Evolutionary conservation across 1,140 invertebrate species (phyloP).

Genomic region (Drosophila nannoptera): DNA sequence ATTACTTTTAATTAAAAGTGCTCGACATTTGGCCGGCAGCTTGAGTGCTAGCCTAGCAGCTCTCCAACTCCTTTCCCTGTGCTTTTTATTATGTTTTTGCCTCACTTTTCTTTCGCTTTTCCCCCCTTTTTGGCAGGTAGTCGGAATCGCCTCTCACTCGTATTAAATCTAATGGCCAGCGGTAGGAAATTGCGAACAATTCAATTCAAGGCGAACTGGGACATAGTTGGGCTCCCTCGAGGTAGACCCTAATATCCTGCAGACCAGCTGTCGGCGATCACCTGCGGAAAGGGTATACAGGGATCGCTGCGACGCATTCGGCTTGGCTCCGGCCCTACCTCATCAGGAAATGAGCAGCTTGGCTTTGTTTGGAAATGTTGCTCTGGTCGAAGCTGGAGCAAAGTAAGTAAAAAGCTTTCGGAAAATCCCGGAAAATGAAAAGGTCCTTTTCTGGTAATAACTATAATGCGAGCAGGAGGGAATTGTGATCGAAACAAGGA

Average conservation of each 20-base stretch:
- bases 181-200: slow-evolving; percentile 68
- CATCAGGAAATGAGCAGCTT: background rate
- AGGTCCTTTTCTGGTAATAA: too few relatives aligned
- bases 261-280: too few relatives aligned
- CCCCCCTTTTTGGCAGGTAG: slow-evolving; percentile 50
- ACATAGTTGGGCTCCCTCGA: too few relatives aligned
- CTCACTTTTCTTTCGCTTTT: slow-evolving; percentile 11
- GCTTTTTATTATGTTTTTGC: slow-evolving; percentile 21
- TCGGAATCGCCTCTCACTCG: slow-evolving; percentile 54
- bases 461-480: too few relatives aligned
- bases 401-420: too few relatives aligned
- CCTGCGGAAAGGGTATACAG: background rate
- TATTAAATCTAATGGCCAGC: slow-evolving; percentile 62
- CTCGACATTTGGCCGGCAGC: slow-evolving; percentile 71
- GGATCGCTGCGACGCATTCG: background rate
- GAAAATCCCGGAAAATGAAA: too few relatives aligned
- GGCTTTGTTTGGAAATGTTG: background rate
- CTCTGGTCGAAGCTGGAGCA: too few relatives aligned
- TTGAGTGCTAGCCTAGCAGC: slow-evolving; percentile 53
- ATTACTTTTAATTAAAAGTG: slow-evolving; percentile 79
- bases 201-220: too few relatives aligned
- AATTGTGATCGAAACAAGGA: too few relatives aligned
- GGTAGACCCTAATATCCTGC: too few relatives aligned
- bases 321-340: background rate
- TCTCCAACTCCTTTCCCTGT: too few relatives aligned